phyloP scores from a whole-genome alignment of 2,113 vertebrate species.

The Sminthopsis crassicaudata region DNA sequence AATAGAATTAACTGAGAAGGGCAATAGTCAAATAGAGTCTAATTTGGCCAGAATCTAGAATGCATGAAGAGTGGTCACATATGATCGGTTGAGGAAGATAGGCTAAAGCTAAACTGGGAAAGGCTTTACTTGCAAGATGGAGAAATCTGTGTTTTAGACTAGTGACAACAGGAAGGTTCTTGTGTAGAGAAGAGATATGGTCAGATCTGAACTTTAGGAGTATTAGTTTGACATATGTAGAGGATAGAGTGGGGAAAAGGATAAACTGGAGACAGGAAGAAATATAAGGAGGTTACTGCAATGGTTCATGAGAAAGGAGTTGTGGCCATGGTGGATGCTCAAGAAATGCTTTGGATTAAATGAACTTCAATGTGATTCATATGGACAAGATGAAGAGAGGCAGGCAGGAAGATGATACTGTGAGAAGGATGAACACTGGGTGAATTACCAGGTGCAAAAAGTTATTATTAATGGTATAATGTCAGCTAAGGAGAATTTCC shows the following conservation, averaged over 20 bases:
- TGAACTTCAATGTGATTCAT: not conserved
- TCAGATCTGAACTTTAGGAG: not conserved
- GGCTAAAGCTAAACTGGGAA: not conserved
- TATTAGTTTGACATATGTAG: no score
- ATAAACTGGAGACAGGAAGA: no score
- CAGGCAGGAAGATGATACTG: not conserved
- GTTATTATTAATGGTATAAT: not conserved
- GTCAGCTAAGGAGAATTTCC: not conserved
- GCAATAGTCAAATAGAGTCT: not conserved
- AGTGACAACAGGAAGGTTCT: not conserved
- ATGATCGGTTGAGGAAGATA: not conserved
- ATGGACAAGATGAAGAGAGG: not conserved
- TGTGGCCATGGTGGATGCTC: not conserved
- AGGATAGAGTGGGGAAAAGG: no score
- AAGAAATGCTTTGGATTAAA: not conserved
- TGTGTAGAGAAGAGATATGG: not conserved
- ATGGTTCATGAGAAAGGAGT: not conserved
- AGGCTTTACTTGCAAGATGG: not conserved
- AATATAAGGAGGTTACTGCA: not conserved
- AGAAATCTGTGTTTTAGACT: not conserved
- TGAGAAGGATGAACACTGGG: not conserved
- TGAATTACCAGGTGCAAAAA: not conserved
- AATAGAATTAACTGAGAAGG: not conserved
- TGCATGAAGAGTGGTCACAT: not conserved
- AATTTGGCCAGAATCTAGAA: not conserved